Evolutionary conservation across 2,113 vertebrate species (phyloP).

Genomic region (Hippoglossus stenolepis): DNA sequence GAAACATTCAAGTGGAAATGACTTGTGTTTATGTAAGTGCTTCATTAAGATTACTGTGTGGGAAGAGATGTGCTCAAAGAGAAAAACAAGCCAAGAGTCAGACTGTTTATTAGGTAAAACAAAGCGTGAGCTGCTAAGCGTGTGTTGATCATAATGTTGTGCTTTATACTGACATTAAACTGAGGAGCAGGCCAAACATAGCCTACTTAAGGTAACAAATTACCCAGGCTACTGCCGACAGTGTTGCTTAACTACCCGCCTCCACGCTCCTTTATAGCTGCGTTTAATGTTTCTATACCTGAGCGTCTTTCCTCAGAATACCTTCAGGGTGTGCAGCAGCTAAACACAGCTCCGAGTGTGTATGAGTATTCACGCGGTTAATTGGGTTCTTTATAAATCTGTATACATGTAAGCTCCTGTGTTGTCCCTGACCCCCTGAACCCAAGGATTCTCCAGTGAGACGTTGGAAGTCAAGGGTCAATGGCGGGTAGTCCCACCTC

Average conservation of each 20-base stretch:
- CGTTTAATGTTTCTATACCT: slow-evolving; percentile 53
- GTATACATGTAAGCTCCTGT: slow-evolving; percentile 19
- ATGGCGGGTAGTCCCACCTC: slow-evolving; percentile 52
- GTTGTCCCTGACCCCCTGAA: slow-evolving; percentile 40
- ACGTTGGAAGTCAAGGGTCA: slow-evolving; percentile 57
- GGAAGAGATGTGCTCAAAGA: slow-evolving; percentile 22
- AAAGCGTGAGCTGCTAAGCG: slow-evolving; percentile 4
- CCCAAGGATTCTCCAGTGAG: slow-evolving; percentile 39
- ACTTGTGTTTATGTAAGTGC: slow-evolving; percentile 2
- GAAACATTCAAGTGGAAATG: slow-evolving; percentile 21
- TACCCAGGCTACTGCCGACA: slow-evolving; percentile 12
- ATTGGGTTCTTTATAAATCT: slow-evolving; percentile 50
- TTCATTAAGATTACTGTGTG: slow-evolving; percentile 20
- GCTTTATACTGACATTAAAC: slow-evolving; percentile 41
- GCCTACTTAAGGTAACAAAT: slow-evolving; percentile 55
- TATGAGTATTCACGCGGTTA: slow-evolving; percentile 16
- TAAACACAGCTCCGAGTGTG: slow-evolving; percentile 43
- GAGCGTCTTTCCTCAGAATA: slow-evolving; percentile 39
- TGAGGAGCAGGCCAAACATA: slow-evolving; percentile 25
- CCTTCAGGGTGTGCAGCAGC: slow-evolving; percentile 51
- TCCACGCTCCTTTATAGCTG: slow-evolving; percentile 39
- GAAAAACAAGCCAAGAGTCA: slow-evolving; percentile 19
- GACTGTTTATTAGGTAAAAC: slow-evolving; percentile 36
- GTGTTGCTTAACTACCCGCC: slow-evolving; percentile 29
- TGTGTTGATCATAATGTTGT: slow-evolving; percentile 18